Base-by-base conservation (phyloP, 1,140 invertebrate species). In the Callitettix versicolor region DNA sequence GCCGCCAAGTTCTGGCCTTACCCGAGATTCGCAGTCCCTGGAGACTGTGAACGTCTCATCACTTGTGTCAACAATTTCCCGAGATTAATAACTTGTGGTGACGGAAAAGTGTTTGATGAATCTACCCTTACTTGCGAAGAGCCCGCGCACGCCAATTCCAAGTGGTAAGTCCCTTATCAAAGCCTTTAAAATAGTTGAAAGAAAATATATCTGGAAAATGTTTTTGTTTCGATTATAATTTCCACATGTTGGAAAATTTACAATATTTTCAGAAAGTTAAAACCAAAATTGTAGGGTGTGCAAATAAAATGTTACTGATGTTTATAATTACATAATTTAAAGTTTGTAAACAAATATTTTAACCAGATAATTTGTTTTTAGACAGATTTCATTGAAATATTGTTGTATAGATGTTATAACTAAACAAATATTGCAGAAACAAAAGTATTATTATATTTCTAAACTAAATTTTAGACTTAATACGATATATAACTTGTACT, bases 1-100 rank as follows among this genome's bases (percentile, higher is more conserved):
- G 79, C 87, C 18, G 85, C 87, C 57, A 85, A 85, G 68, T 95
- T 92, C 76, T 88, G 86, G 82, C 91, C 91, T 1, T 92, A 82
- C 76, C 91, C 91, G 11, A 73, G 90, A 55, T 94, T 88, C 74
- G 74, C 88, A 0, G 83, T 90, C 14, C 83, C 85, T 15, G 85
- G 85, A 21, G 88, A 91, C 65, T 88, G 86, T 66, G 81, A 84
- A 63, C 78, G 83, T 48, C 74, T 92, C 40, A 90, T 94, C 66
- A 91, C 88, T 21, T 94, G 90, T 66, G 89, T 92, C 22, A 85
- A 92, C 58, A 85, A 86, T 3, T 77, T 85, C 67, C 90, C 91
- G 1, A 78, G 91, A 59, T 74, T 93, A 24, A 86, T 91, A 59
- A 79, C 83, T 34, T 95, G 91, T 64, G 89, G 85, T 20, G 85